Base-by-base conservation (phyloP, 1,140 invertebrate species). In the Melitaea cinxia region DNA sequence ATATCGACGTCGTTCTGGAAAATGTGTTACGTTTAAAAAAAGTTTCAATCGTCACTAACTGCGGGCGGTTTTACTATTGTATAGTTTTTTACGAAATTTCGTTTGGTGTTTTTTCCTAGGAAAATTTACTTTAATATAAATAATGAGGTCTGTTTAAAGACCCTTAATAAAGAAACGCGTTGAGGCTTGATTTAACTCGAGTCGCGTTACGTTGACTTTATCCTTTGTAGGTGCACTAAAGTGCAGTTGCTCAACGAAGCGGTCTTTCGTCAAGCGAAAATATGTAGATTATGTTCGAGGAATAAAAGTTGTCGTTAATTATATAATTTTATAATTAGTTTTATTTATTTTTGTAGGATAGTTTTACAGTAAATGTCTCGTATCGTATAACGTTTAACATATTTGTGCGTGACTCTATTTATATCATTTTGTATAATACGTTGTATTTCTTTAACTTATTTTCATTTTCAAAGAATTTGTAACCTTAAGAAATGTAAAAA, bases 71-170 rank as follows among this genome's bases (percentile, higher is more conserved):
- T 73, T 68, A 60, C n/a, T 73, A 65, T 74, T 81, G 68, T 83
- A 81, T 75, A 80, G 74, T 78, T 70, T 64, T n/a, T 73, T 68
- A 73, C 75, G 75, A 82, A 78, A 77, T 74, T 77, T 73, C 71
- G 73, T 77, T 80, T 77, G 75, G 75, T 80, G 61, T 82, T 80
- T 83, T 79, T 79, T 79, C 80, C 72, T 79, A 79, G 72, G 78
- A 82, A 84, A 84, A 85, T 72, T 82, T 74, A 77, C 73, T 75
- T 70, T 78, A 64, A 70, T 53, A 72, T 70, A 66, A 68, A 70
- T 73, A 61, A 66, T 54, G 54, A 52, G 79, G 83, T 86, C 83
- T 86, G 83, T 86, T 86, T 83, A 83, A 84, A 84, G 82, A 82
- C 78, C 73, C 57, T 57, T 69, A 70, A 73, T 52, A 3, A 21